Percentiles rank a stretch among this genome's conserved stretches.
phyloP scores from a whole-genome alignment of 2,797 vertebrate genomes.

The Phoebastria nigripes region DNA sequence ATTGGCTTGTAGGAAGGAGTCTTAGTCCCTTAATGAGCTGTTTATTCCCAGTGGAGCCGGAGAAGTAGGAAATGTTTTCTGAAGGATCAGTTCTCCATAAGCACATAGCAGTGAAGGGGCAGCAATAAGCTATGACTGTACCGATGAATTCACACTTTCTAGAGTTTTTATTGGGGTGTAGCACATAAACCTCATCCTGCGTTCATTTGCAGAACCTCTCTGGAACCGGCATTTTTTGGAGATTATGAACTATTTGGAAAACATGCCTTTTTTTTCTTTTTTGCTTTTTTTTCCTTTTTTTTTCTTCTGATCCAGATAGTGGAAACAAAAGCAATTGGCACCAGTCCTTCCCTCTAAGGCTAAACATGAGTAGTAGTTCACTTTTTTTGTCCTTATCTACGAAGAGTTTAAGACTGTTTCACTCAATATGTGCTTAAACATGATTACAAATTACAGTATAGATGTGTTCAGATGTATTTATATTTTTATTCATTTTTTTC shows the following conservation, averaged over 20 bases:
- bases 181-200: neutral
- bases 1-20: neutral
- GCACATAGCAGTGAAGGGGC: neutral
- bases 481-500: neutral
- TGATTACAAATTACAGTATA: neutral
- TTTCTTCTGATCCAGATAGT: neutral
- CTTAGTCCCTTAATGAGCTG: neutral
- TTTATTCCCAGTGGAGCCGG: neutral
- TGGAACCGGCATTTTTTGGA: accelerated
- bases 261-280: accelerated
- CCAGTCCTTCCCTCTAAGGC: neutral
- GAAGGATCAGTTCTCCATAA: neutral
- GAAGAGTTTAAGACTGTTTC: neutral
- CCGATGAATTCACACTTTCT: neutral
- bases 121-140: neutral
- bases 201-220: neutral
- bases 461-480: neutral
- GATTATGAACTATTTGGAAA: neutral
- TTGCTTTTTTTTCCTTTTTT: accelerated
- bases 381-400: neutral
- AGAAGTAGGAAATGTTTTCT: neutral
- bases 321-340: neutral
- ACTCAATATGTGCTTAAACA: neutral
- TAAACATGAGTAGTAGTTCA: neutral
- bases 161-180: neutral